These are phyloP conservation scores for Eustalomyia histrio DNA, from an alignment of 2,888 invertebrate species.

Conservation along the genomic window DNA sequence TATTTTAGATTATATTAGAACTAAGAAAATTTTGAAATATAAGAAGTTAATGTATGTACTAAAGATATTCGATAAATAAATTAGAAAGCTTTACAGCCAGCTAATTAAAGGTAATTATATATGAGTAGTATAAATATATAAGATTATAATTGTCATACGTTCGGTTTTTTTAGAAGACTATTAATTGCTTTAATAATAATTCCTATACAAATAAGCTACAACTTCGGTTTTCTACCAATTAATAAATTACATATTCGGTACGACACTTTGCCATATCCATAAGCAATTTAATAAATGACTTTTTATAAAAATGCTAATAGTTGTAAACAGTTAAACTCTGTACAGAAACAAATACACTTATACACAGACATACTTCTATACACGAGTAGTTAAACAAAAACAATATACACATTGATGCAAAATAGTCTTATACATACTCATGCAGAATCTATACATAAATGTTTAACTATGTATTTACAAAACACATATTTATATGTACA, in stretches of 20 bases:
- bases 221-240: background rate
- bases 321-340: slow-evolving; percentile 49
- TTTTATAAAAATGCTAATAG: slow-evolving; percentile 51
- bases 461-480: background rate
- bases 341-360: slow-evolving; percentile 12
- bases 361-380: background rate
- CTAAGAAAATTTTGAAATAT: no score
- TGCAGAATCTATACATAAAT: background rate
- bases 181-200: no score
- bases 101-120: no score
- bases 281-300: slow-evolving; percentile 52
- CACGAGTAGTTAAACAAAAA: slow-evolving; percentile 12
- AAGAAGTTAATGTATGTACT: no score
- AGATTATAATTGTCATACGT: no score
- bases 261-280: slow-evolving; percentile 34
- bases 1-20: background rate
- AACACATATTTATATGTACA: background rate
- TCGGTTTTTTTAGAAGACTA: no score
- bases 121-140: no score
- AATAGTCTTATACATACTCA: slow-evolving; percentile 14
- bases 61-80: no score
- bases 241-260: background rate
- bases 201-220: no score
- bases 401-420: slow-evolving; percentile 16
- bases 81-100: no score